Base-by-base conservation (phyloP, 2,888 invertebrate species). In the Stegophylla sp. region DNA sequence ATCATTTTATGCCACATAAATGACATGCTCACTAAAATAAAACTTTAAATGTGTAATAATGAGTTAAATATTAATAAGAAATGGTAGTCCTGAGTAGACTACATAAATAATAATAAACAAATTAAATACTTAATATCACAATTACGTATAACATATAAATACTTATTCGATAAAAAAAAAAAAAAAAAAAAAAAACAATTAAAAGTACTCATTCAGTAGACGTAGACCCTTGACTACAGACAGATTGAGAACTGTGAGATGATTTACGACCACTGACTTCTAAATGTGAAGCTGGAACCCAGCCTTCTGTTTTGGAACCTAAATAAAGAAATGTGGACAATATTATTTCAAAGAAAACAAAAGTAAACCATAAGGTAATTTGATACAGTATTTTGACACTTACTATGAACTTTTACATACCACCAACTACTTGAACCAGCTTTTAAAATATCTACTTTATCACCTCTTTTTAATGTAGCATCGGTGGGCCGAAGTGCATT, bases 391-490 rank as follows among this genome's bases (percentile, higher is more conserved):
- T 10, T 48, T 74, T 9, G 10, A 41, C n/a, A 86, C 88, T 87
- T 88, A 92, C 93, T 93, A 86, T 93, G 89, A 82, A 94, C 90
- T 85, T 93, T 92, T 86, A 96, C 94, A 89, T 94, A 96, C 96
- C 96, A 97, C 97, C 97, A 97, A 84, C 97, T 96, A 84, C 95
- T 95, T 88, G 94, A 95, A 86, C 96, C 96, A 84, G 95, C 93
- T 88, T 96, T 95, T 84, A 96, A 90, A 84, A 97, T 90, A 86
- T 96, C 95, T 84, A 97, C 92, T 85, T 91, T 90, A 88, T 97
- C 96, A 28, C 96, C 96, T 88, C 96, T 96, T 82, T 91, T 91
- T 89, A 97, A 91, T 83, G 94, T 93, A 84, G 97, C 93, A 88
- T 97, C 97, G 84, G 94, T 94, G 84, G 92, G 92, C 84, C 96